A percentile compares a stretch with the other conserved stretches of the same genome.
phyloP scores from a whole-genome alignment of 2,113 vertebrate species.

The Neogobius melanostomus region DNA sequence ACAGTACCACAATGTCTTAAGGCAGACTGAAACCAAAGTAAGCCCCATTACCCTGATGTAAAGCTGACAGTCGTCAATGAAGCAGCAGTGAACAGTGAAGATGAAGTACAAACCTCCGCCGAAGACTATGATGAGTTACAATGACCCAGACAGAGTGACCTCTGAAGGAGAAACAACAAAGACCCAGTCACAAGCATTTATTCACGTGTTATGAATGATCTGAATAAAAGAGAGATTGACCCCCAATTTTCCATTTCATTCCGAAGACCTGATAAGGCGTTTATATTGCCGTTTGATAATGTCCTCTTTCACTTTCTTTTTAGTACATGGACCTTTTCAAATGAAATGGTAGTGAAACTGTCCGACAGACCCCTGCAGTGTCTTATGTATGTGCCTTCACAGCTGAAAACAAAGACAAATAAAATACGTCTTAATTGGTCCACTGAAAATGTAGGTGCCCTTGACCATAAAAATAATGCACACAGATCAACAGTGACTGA shows the following conservation, averaged over 20 bases:
- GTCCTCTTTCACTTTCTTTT: slow-evolving; percentile 53
- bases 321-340: slow-evolving; percentile 59
- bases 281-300: slow-evolving; percentile 13
- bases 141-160: slow-evolving; percentile 11
- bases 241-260: slow-evolving; percentile 2
- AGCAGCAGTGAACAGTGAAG: slow-evolving; percentile 6
- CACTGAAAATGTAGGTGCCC: slow-evolving; percentile 55
- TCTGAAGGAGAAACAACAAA: slow-evolving; percentile 15
- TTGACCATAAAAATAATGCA: slow-evolving; percentile 35
- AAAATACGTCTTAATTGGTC: background rate
- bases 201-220: too few species aligned
- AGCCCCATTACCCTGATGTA: slow-evolving; percentile 28
- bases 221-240: too few species aligned
- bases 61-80: slow-evolving; percentile 39
- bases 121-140: background rate
- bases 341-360: slow-evolving; percentile 24
- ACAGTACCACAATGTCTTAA: slow-evolving; percentile 47
- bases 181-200: slow-evolving; percentile 22
- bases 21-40: slow-evolving; percentile 52
- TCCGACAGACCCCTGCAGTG: slow-evolving; percentile 15
- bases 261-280: background rate
- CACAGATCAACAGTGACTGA: slow-evolving; percentile 30
- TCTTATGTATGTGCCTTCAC: slow-evolving; percentile 33
- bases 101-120: background rate
- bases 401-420: background rate